These are phyloP conservation scores for Lathronympha strigana DNA, from an alignment of 2,888 invertebrate genomes.

Conservation along the genomic window DNA sequence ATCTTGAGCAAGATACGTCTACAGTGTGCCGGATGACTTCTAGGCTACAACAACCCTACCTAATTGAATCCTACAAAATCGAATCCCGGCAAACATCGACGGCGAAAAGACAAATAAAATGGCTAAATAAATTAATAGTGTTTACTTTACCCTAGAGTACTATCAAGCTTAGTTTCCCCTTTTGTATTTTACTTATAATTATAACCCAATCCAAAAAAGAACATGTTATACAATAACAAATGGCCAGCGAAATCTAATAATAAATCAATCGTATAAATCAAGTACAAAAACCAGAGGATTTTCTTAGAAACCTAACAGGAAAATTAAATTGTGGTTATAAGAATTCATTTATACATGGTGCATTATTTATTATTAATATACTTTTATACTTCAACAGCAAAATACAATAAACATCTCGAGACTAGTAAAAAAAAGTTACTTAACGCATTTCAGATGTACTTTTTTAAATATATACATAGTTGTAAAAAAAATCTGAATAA, in stretches of 20 bases:
- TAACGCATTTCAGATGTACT: not conserved
- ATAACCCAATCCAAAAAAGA: slow-evolving; percentile 11
- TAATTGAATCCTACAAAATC: too few relatives aligned
- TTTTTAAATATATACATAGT: too few relatives aligned
- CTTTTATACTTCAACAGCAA: not conserved
- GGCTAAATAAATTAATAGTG: too few relatives aligned
- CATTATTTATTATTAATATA: not conserved
- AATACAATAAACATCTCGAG: not conserved
- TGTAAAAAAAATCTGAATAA: too few relatives aligned
- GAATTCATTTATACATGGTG: not conserved
- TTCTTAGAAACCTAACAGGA: slow-evolving; percentile 34
- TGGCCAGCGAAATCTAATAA: slow-evolving; percentile 7
- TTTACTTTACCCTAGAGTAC: too few relatives aligned
- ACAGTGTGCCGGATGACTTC: too few relatives aligned
- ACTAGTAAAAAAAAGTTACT: too few relatives aligned
- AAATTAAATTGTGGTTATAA: slow-evolving; percentile 16
- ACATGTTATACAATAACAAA: not conserved
- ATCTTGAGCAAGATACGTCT: too few relatives aligned
- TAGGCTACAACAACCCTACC: too few relatives aligned
- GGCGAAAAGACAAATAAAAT: too few relatives aligned
- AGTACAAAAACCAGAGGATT: slow-evolving; percentile 22
- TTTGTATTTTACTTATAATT: not conserved
- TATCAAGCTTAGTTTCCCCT: too few relatives aligned
- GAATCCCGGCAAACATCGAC: too few relatives aligned
- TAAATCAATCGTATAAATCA: slow-evolving; percentile 33